A percentile compares a stretch with the other conserved stretches of the same genome.
Evolutionary conservation across 2,888 invertebrate genomes (phyloP).

Genomic region (Oegoconia quadripuncta): DNA sequence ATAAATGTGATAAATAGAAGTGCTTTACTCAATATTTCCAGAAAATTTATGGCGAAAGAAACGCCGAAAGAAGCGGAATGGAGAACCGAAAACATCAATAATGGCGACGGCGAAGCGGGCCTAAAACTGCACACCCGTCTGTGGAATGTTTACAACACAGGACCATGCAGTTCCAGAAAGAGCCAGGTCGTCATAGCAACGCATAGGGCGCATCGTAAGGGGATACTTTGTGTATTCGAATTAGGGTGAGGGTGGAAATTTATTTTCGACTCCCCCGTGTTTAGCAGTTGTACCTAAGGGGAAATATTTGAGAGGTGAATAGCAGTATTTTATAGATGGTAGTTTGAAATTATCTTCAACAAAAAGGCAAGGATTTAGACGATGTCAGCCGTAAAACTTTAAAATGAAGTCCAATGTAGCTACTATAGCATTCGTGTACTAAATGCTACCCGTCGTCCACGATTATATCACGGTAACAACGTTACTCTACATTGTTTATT

Average conservation of each 20-base stretch:
- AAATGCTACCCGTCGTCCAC: slow-evolving; percentile 6
- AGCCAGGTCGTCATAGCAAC: slow-evolving; percentile 54
- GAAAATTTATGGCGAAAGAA: slow-evolving; percentile 49
- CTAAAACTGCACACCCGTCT: slow-evolving; percentile 44
- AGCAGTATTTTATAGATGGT: slow-evolving; percentile 41
- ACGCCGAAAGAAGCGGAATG: slow-evolving; percentile 46
- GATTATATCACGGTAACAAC: background rate
- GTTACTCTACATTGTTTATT: background rate
- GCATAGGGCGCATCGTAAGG: slow-evolving; percentile 53
- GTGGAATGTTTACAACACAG: slow-evolving; percentile 44
- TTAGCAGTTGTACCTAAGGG: slow-evolving; percentile 56
- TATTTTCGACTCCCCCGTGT: slow-evolving; percentile 64
- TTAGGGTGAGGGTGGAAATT: slow-evolving; percentile 69
- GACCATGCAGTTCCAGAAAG: slow-evolving; percentile 45
- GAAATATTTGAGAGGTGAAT: slow-evolving; percentile 71
- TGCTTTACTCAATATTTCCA: slow-evolving; percentile 57
- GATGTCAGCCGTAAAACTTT: slow-evolving; percentile 17
- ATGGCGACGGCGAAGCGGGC: slow-evolving; percentile 30
- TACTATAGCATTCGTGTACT: slow-evolving; percentile 10
- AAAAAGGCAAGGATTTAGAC: slow-evolving; percentile 26
- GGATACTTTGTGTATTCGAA: slow-evolving; percentile 55
- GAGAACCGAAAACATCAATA: slow-evolving; percentile 59
- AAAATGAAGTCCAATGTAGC: slow-evolving; percentile 14
- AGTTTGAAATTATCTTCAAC: slow-evolving; percentile 24
- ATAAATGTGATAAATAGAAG: slow-evolving; percentile 62